Conservation (phyloP, 2,797 vertebrate species). For the Tokudaia muenninki region DNA sequence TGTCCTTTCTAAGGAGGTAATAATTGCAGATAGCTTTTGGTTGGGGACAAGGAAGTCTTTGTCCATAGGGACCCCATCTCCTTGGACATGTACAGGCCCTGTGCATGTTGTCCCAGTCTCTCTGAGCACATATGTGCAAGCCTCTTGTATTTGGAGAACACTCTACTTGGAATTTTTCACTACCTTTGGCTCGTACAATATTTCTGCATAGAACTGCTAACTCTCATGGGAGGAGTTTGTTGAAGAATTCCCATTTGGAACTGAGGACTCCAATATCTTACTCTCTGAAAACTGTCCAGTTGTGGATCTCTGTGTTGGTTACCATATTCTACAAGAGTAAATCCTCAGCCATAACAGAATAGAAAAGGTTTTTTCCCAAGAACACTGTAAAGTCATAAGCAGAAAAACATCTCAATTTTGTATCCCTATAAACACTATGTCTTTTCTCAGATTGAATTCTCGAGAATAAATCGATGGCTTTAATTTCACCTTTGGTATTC, state of each 20-base stretch:
- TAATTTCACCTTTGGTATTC: not conserved
- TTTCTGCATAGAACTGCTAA: not conserved
- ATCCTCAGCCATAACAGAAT: not conserved
- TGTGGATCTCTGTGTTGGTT: not conserved
- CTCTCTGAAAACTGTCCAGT: not conserved
- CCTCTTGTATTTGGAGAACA: not conserved
- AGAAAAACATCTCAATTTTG: not conserved
- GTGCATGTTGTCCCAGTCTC: not conserved
- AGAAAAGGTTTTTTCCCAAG: not conserved
- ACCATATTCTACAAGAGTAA: not conserved
- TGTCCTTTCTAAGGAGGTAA: not conserved
- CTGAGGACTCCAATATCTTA: not conserved
- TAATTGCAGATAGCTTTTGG: not conserved
- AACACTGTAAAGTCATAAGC: not conserved
- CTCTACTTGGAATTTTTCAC: too few species aligned
- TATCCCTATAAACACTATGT: not conserved
- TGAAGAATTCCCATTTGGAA: not conserved
- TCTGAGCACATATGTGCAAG: not conserved
- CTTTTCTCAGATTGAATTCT: not conserved
- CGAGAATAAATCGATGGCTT: slow-evolving; percentile 5
- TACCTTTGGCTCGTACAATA: not conserved
- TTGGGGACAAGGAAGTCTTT: not conserved
- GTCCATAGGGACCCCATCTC: not conserved
- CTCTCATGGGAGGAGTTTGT: too few species aligned
- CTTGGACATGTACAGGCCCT: not conserved